A percentile compares a stretch with the other conserved stretches of the same genome.
phyloP scores from a whole-genome alignment of 2,797 vertebrate genomes.

The Anguilla pacifica region DNA sequence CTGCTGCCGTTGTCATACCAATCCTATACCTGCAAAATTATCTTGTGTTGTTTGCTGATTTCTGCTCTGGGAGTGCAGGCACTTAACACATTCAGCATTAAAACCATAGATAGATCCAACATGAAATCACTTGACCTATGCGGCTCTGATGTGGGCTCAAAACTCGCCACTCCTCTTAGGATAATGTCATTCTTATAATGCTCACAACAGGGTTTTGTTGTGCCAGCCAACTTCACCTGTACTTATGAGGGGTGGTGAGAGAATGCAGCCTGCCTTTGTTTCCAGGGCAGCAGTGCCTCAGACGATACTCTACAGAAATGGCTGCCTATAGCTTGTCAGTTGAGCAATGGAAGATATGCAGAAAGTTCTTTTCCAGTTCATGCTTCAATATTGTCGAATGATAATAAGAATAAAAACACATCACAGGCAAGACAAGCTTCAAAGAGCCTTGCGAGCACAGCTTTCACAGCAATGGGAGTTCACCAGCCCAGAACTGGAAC shows the following conservation, averaged over 20 bases:
- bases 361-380: conserved; percentile 6
- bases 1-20: not conserved
- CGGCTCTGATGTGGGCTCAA: not conserved
- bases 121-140: not conserved
- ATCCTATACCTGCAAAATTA: not conserved
- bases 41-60: not conserved
- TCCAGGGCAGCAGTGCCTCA: not conserved
- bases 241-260: not conserved
- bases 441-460: not conserved
- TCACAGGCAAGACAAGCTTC: not conserved
- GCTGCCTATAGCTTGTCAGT: not conserved
- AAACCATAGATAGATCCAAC: not conserved
- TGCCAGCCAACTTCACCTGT: not conserved
- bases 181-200: not conserved
- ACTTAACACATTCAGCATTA: not conserved
- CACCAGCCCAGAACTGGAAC: not conserved
- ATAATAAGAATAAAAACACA: not conserved
- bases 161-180: not conserved
- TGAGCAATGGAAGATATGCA: not conserved
- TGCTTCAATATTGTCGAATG: not conserved
- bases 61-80: not conserved
- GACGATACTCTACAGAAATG: not conserved
- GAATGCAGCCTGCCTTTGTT: not conserved
- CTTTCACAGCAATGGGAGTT: not conserved
- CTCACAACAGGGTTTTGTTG: not conserved